Conservation (phyloP, 2,113 vertebrate genomes). For the Lycaon pictus region DNA sequence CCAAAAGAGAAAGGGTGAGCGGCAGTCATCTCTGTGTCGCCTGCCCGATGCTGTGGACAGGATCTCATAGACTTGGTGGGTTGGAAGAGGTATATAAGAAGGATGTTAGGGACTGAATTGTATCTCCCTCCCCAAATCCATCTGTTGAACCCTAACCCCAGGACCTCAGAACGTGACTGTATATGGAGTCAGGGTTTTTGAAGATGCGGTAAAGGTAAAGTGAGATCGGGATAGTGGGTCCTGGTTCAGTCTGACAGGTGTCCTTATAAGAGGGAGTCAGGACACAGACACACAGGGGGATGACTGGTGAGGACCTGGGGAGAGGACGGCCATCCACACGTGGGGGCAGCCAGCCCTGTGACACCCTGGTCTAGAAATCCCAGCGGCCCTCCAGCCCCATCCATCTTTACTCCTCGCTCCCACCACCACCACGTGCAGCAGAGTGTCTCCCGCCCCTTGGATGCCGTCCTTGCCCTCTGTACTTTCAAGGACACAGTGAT, state of each 20-base stretch:
- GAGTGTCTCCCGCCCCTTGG: background rate
- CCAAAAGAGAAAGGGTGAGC: accelerated
- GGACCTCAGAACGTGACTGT: background rate
- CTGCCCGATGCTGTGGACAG: accelerated
- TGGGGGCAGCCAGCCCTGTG: accelerated
- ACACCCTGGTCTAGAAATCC: accelerated
- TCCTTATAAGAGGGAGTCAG: background rate
- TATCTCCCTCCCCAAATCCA: too few species aligned
- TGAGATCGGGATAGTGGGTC: background rate
- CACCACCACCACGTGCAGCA: background rate
- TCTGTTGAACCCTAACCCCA: background rate
- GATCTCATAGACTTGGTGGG: too few species aligned
- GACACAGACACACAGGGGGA: background rate
- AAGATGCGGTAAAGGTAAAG: too few species aligned
- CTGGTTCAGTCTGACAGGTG: background rate
- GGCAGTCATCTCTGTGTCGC: accelerated
- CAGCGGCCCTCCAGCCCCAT: accelerated
- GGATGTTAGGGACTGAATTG: too few species aligned
- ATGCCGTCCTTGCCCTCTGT: background rate
- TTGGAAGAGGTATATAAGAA: background rate
- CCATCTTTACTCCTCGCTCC: background rate
- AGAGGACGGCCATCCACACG: accelerated
- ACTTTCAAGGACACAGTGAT: accelerated
- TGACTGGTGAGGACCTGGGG: accelerated
- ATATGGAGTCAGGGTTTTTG: background rate